Evolutionary conservation across 1,140 invertebrate genomes (phyloP).

Genomic region (Carposina sasakii): DNA sequence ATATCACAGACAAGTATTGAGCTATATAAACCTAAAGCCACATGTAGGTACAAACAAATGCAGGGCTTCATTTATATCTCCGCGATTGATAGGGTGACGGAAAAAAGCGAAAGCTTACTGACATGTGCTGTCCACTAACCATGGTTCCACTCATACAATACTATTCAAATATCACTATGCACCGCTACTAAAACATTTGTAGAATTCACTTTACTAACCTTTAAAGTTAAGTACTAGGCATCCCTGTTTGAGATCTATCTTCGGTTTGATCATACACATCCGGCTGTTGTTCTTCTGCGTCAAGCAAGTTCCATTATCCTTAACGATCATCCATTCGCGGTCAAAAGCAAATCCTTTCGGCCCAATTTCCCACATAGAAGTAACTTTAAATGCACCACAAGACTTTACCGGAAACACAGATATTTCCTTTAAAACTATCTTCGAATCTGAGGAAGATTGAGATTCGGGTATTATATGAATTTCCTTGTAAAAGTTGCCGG

Average conservation of each 20-base stretch:
- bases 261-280: slow-evolving; percentile 87
- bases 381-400: slow-evolving; percentile 84
- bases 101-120: too few relatives aligned
- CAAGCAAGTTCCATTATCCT: slow-evolving; percentile 82
- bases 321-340: slow-evolving; percentile 93
- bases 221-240: slow-evolving; percentile 79
- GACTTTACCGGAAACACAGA: slow-evolving; percentile 96
- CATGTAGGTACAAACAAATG: too few relatives aligned
- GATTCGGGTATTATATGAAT: neutral
- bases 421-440: slow-evolving; percentile 74
- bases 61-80: too few relatives aligned
- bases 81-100: too few relatives aligned
- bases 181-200: too few relatives aligned
- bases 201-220: slow-evolving; percentile 69
- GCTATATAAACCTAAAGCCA: too few relatives aligned
- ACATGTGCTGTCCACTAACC: too few relatives aligned
- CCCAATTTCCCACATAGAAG: slow-evolving; percentile 80
- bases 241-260: slow-evolving; percentile 76
- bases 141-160: too few relatives aligned
- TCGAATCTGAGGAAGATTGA: neutral
- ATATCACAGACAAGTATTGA: too few relatives aligned
- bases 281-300: slow-evolving; percentile 90
- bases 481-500: neutral
- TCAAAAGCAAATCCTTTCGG: slow-evolving; percentile 88
- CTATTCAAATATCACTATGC: too few relatives aligned